Evolutionary conservation across 2,113 vertebrate genomes (phyloP), one percentile per base, ranked within the genome.

Genomic region (Monarcha castaneiventris): DNA sequence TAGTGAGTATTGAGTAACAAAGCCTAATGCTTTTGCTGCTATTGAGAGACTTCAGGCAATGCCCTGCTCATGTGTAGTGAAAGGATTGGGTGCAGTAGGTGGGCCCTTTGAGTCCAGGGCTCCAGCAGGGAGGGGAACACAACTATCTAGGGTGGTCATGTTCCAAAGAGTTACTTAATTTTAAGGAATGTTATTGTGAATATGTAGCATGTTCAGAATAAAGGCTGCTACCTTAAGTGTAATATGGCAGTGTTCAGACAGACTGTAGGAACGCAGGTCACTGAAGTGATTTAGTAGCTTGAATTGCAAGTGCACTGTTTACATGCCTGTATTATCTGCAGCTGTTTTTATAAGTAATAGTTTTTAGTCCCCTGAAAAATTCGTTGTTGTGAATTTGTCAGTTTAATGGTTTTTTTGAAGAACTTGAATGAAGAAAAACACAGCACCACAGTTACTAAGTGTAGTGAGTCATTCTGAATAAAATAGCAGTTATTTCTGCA

Each of bases 401-500:
- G 46, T 27, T 67, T 90, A 39, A 73, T 84, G 41, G 9, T 83
- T 94, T 92, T 92, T 94, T 51, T 82, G 68, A 52, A 87, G 84
- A 94, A 85, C 29, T 93, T 84, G 67, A 83, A 52, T 72, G 58
- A 84, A 85, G 58, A 92, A 85, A 89, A 94, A 76, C 64, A n/a
- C 22, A 41, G 11, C 19, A 44, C 80, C 4, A 0, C 88, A 67
- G 55, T 86, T 80, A 58, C 21, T 82, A 89, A 93, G 63, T 26
- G 44, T 33, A 54, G 75, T 97, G 96, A 94, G 75, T 97, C 89
- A 96, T 68, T 87, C 43, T 66, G 82, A 79, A 71, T 89, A 72
- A 95, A 93, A 87, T 59, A 81, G 46, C 74, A 52, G 55, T 71
- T 96, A 78, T 90, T 96, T 96, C 87, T 95, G 75, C 81, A 93